Conservation (phyloP, 2,888 invertebrate species). For the Meiosimyza platycephala region DNA sequence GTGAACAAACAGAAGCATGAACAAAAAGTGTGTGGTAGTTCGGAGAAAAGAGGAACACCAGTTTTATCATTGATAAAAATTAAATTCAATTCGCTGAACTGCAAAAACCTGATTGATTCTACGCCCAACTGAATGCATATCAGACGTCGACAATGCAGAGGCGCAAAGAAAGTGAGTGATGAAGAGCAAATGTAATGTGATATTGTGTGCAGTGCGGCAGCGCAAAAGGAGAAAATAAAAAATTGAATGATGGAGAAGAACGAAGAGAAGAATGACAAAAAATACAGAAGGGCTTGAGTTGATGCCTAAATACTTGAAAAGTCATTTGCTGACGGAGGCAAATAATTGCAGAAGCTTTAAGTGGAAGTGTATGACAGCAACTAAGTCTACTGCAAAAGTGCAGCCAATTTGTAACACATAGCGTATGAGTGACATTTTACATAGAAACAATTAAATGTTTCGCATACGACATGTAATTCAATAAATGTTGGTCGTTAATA, state of each 20-base stretch:
- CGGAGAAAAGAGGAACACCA: background rate
- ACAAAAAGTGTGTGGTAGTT: no score
- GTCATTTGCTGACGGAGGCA: background rate
- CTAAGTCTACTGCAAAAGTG: background rate
- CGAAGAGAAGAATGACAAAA: background rate
- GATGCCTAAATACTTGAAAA: background rate
- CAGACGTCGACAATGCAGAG: no score
- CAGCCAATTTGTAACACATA: background rate
- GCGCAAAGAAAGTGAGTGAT: no score
- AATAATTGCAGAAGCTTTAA: background rate
- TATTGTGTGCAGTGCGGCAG: background rate
- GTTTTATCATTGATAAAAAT: slow-evolving; percentile 29
- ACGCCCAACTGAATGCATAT: no score
- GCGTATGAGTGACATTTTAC: slow-evolving; percentile 1
- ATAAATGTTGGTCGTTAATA: background rate
- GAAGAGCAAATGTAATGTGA: slow-evolving; percentile 9
- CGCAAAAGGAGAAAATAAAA: background rate
- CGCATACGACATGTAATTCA: background rate
- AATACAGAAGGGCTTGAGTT: background rate
- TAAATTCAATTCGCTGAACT: slow-evolving; percentile 28
- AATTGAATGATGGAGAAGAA: background rate
- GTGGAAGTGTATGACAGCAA: no score
- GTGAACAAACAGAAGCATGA: no score
- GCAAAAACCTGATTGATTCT: slow-evolving; percentile 11
- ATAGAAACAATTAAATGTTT: background rate